A percentile compares a stretch with the other conserved stretches of the same genome.
Conservation (phyloP, 2,888 invertebrate genomes). For the Thymelicus sylvestris region DNA sequence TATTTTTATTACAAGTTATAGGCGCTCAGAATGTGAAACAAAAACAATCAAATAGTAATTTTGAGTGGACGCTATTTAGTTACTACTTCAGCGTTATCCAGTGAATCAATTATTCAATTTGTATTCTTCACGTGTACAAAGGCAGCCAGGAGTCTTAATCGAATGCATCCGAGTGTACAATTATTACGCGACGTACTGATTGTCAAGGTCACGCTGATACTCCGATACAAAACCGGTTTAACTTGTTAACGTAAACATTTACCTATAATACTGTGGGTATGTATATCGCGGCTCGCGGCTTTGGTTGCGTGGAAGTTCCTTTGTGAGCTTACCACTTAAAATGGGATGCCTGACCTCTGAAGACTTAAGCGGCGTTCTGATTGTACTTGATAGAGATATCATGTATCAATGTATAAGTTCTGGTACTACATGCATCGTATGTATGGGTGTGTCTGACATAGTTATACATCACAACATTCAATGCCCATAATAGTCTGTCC, state of each 20-base stretch:
- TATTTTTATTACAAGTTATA: no score
- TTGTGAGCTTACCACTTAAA: background rate
- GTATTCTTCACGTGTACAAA: conserved; percentile 2
- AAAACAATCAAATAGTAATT: background rate
- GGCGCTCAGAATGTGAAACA: no score
- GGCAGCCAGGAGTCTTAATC: conserved; percentile 19
- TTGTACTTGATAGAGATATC: no score
- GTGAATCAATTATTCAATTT: conserved; percentile 8
- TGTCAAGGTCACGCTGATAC: conserved; percentile 30
- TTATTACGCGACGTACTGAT: conserved; percentile 17
- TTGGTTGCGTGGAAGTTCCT: background rate
- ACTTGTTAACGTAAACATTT: conserved; percentile 14
- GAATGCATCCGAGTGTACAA: conserved; percentile 26
- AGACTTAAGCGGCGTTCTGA: no score
- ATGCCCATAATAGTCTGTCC: no score
- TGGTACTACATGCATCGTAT: no score
- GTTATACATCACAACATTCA: no score
- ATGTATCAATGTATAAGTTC: no score
- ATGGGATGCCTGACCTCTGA: no score
- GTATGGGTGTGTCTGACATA: no score
- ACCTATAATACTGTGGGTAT: background rate
- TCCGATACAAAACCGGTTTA: conserved; percentile 35
- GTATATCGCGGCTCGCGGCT: background rate
- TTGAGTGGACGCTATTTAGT: background rate
- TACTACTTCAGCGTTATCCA: background rate